Evolutionary conservation across 2,113 vertebrate genomes (phyloP).

Genomic region (Grammomys surdaster): DNA sequence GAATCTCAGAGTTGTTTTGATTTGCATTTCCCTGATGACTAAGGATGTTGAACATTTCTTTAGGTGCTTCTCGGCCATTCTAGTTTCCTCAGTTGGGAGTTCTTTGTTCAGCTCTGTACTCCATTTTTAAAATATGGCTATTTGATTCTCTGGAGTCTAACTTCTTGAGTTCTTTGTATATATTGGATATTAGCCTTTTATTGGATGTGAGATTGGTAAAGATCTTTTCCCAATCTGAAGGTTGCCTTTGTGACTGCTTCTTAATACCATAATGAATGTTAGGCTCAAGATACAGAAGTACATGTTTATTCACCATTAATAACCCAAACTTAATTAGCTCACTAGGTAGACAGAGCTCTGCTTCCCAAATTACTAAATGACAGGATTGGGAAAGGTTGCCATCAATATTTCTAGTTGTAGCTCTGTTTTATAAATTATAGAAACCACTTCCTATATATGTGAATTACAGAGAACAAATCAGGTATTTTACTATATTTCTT

Average conservation of each 20-base stretch:
- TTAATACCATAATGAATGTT: not conserved
- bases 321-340: not conserved
- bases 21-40: too few relatives aligned
- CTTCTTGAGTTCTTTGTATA: too few relatives aligned
- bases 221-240: too few relatives aligned
- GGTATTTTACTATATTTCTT: not conserved
- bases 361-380: constrained; percentile 5
- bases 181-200: too few relatives aligned
- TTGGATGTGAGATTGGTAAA: too few relatives aligned
- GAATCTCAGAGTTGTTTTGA: too few relatives aligned
- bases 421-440: not conserved
- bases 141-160: too few relatives aligned
- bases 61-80: too few relatives aligned
- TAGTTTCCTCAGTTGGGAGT: too few relatives aligned
- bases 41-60: too few relatives aligned
- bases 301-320: not conserved
- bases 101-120: too few relatives aligned
- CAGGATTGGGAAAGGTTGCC: not conserved
- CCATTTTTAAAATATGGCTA: too few relatives aligned
- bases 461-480: not conserved
- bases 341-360: not conserved
- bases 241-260: not conserved
- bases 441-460: not conserved
- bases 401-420: not conserved
- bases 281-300: not conserved